phyloP scores from a whole-genome alignment of 2,113 vertebrate genomes.

The Urocolius indicus region DNA sequence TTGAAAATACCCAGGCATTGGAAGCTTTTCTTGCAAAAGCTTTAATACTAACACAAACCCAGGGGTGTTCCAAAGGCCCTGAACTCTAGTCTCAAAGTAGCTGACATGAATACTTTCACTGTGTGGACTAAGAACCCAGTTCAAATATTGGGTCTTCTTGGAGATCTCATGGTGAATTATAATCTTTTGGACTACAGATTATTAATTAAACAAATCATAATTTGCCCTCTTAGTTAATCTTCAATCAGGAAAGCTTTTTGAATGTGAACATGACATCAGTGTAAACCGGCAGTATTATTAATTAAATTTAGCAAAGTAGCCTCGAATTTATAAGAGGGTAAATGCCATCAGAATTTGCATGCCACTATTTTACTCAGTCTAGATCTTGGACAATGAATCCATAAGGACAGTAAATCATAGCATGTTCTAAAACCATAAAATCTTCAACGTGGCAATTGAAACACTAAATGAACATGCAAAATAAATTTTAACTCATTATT shows the following conservation, averaged over 20 bases:
- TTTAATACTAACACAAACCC: neutral
- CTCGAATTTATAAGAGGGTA: neutral
- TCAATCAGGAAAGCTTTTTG: neutral
- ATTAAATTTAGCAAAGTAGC: neutral
- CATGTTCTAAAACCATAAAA: neutral
- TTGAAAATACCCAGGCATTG: neutral
- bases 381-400: neutral
- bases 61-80: neutral
- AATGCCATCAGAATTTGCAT: neutral
- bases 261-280: neutral
- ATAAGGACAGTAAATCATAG: neutral
- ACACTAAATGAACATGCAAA: neutral
- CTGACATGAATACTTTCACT: neutral
- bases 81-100: neutral
- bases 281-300: neutral
- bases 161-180: neutral
- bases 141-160: neutral
- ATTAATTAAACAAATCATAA: slow-evolving; percentile 17
- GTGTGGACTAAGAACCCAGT: neutral
- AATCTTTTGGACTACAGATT: neutral
- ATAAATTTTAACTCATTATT: neutral
- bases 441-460: neutral
- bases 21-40: neutral
- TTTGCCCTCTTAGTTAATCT: neutral
- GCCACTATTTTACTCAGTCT: neutral